Conservation (phyloP, 2,797 vertebrate species). For the Peromyscus eremicus region DNA sequence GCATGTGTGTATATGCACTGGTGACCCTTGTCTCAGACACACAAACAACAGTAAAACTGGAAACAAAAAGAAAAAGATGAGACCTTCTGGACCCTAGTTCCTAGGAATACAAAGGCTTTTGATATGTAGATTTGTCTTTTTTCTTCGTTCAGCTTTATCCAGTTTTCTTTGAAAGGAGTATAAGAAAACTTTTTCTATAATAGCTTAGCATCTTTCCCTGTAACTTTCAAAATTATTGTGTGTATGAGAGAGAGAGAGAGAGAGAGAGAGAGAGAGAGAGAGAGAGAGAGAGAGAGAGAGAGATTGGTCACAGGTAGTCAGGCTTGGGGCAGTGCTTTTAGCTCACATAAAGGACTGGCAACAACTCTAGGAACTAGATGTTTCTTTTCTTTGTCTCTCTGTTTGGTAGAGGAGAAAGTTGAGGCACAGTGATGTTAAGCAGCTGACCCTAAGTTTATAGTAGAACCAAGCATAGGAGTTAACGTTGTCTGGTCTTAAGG, state of each 20-base stretch:
- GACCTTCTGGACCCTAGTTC: background rate
- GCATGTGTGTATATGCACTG: background rate
- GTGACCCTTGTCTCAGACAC: background rate
- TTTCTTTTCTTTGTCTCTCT: conserved; percentile 15
- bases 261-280: background rate
- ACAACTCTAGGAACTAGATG: background rate
- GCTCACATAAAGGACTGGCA: background rate
- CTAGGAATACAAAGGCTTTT: background rate
- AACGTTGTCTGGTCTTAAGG: background rate
- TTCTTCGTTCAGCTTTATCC: background rate
- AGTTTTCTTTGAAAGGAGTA: background rate
- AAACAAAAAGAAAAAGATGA: background rate
- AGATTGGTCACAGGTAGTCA: background rate
- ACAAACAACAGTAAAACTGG: background rate
- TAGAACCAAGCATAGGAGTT: background rate
- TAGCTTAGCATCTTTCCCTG: background rate
- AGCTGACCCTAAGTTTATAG: background rate
- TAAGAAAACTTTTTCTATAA: background rate
- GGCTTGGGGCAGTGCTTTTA: background rate
- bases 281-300: background rate
- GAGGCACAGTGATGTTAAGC: background rate
- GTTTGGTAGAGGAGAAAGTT: background rate
- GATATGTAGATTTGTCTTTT: background rate
- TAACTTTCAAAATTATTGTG: background rate
- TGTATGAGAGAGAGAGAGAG: background rate